These are phyloP conservation scores for Kradibia gibbosae DNA, from an alignment of 1,140 invertebrate genomes.

Conservation along the genomic window DNA sequence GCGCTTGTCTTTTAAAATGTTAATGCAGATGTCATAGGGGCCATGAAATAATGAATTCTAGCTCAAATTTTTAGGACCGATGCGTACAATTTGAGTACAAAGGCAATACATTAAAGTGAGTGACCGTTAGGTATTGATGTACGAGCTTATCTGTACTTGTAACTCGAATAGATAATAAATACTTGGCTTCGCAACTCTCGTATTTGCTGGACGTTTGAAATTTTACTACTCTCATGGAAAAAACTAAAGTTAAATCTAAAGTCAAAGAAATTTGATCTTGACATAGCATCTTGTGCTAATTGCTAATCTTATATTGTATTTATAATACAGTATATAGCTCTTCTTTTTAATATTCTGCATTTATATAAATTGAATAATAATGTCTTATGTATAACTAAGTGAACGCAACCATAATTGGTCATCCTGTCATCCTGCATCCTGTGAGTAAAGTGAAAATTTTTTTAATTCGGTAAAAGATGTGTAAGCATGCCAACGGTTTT, in stretches of 20 bases:
- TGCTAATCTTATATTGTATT: no score
- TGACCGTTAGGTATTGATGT: neutral
- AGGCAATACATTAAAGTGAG: neutral
- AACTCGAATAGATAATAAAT: neutral
- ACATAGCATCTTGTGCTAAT: no score
- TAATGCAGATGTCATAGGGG: neutral
- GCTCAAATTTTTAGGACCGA: neutral
- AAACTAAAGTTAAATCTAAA: no score
- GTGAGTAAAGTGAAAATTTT: no score
- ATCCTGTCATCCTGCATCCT: no score
- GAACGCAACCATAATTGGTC: no score
- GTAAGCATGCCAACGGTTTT: no score
- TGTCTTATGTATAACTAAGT: no score
- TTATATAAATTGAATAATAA: no score
- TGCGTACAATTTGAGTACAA: neutral
- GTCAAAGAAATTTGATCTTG: no score
- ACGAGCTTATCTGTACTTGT: neutral
- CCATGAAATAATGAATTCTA: neutral
- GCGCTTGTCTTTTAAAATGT: neutral
- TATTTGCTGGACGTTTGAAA: neutral
- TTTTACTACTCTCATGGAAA: neutral
- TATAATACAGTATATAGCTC: no score
- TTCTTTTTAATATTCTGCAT: no score
- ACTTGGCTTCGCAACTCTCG: neutral
- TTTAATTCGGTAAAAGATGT: neutral